Conservation (phyloP, 2,113 vertebrate species). For the Sterrhoptilus dennistouni region DNA sequence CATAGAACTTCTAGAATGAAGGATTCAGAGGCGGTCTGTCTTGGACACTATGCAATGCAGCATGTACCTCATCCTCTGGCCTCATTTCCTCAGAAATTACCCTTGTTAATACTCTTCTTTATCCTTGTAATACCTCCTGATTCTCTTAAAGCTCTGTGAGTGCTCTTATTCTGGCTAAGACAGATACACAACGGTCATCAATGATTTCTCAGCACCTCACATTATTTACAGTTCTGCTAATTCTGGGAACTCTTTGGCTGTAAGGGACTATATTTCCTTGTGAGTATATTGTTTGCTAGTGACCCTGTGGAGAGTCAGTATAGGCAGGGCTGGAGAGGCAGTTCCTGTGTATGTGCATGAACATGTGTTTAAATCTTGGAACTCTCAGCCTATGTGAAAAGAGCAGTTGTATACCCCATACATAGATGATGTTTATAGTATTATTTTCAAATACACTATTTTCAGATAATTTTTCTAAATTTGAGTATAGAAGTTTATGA, state of each 20-base stretch:
- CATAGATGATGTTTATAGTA: not conserved
- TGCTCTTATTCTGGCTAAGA: not conserved
- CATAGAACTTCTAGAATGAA: not conserved
- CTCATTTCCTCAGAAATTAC: constrained; percentile 13
- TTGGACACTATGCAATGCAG: not conserved
- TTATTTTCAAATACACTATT: not conserved
- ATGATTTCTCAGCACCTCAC: constrained; percentile 4
- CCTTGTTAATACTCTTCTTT: not conserved
- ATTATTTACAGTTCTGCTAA: not conserved
- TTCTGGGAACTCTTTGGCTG: not conserved
- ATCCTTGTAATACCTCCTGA: constrained; percentile 2
- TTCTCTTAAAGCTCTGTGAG: constrained; percentile 2
- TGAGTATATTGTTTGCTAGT: not conserved
- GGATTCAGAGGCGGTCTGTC: not conserved
- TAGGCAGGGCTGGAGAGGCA: not conserved
- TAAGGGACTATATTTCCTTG: not conserved
- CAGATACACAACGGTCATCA: not conserved
- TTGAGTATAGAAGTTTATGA: not conserved
- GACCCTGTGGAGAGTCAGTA: not conserved
- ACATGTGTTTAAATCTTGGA: not conserved
- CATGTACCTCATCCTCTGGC: not conserved
- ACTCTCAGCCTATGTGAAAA: not conserved
- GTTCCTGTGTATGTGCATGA: fast-evolving
- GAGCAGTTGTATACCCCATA: not conserved
- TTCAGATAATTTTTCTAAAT: not conserved